Evolutionary conservation across 92 coral and sea anemone species (phyloP).

Genomic region (Porites rus): DNA sequence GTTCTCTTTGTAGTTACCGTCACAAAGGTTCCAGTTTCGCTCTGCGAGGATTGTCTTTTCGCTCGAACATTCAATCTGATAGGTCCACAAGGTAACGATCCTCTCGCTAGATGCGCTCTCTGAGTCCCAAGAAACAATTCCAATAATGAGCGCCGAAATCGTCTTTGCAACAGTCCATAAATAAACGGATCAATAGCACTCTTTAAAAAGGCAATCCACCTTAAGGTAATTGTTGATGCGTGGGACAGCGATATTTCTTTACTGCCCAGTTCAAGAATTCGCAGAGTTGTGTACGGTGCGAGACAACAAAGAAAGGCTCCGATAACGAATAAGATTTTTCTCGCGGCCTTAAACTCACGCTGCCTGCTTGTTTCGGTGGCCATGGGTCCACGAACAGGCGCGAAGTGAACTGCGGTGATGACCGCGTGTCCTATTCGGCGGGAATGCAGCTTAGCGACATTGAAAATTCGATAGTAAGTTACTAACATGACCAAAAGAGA

Average conservation of each 20-base stretch:
- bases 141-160: conserved; percentile 87
- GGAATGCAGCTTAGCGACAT: conserved; percentile 92
- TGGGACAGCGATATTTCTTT: conserved; percentile 53
- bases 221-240: conserved; percentile 75
- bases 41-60: conserved; percentile 76
- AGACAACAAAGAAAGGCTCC: conserved; percentile 94
- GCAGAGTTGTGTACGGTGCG: conserved; percentile 87
- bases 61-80: conserved; percentile 81
- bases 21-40: conserved; percentile 85
- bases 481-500: conserved; percentile 80
- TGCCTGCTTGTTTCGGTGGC: conserved; percentile 92
- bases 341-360: conserved; percentile 95
- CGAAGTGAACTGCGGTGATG: conserved; percentile 80
- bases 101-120: conserved; percentile 84
- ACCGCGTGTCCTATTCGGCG: conserved; percentile 98
- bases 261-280: conserved; percentile 74
- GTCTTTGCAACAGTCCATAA: conserved; percentile 90
- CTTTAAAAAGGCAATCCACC: conserved; percentile 93
- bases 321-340: conserved; percentile 95
- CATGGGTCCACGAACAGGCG: conserved; percentile 74
- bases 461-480: conserved; percentile 91
- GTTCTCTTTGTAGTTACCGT: conserved; percentile 58
- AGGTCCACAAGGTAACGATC: conserved; percentile 82
- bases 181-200: conserved; percentile 94
- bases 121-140: conserved; percentile 86